Base-by-base conservation (phyloP, 1,140 invertebrate species). In the Sycophila sp. region DNA sequence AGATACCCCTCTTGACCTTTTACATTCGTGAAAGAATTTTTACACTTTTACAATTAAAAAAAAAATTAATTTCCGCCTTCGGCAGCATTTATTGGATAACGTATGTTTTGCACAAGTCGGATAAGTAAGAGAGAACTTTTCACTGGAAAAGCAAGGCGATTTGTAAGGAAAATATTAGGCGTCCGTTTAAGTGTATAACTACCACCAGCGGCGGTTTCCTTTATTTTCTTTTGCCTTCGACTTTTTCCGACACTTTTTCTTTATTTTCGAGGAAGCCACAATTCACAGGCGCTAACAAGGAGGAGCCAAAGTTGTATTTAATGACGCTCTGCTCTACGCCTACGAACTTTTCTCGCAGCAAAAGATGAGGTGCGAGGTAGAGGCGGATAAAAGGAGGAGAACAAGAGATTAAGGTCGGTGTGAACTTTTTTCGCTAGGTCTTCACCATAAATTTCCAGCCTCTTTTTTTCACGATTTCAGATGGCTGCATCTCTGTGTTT, bases 271-370 rank as follows among this genome's bases (percentile, higher is more conserved):
- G 24, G 56, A 69, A 60, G 56, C 4, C 42, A 38, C n/a, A 19
- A 67, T 47, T 34, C 53, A 49, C 32, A 38, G 40, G 24, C 36
- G 19, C 34, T 60, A 68, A 68, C 65, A 69, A 69, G 66, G 56
- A 60, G 56, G 56, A 53, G 56, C 55, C 30, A 32, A 68, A 68
- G 59, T 59, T 68, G 65, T 55, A 30, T 40, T 60, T 60, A 69
- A 69, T 60, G 56, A 45, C 32, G 42, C 28, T 17, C 19, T 5
- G 42, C 42, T 24, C 40, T 49, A 69, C 66, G 45, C 66, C 42
- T 40, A 45, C 40, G 59, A 19, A 30, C 17, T 45, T 67, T 67
- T 58, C 47, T n/a, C n/a, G n/a, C n/a, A 38, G 17, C 53, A 38
- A 67, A 34, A 47, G 26, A 67, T 24, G 51, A 67, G 53, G 53